Base-by-base conservation (phyloP, 2,888 invertebrate species). In the Temnothorax rugatulus region DNA sequence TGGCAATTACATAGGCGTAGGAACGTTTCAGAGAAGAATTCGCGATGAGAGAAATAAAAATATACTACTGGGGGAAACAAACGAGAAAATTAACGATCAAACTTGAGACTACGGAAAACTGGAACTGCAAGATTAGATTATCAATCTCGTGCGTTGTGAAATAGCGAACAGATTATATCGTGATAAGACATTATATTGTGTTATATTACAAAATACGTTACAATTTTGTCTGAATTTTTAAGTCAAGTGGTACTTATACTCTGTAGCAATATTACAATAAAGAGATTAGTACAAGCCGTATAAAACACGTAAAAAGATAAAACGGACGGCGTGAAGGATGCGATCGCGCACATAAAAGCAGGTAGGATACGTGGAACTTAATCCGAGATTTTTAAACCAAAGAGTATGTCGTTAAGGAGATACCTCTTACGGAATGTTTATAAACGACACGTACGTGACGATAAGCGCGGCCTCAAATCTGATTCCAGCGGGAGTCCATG, bases 1-100 rank as follows among this genome's bases (percentile, higher is more conserved):
- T 29, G 82, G 59, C 38, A 25, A 82, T 34, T n/a, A 54, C 84
- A 84, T 74, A 57, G 77, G 75, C 82, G 82, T 76, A 77, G 75
- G 21, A 75, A 15, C 50, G 18, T 25, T 21, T 15, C 44, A 29
- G 44, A 74, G 21, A 41, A 21, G 4, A 63, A 76, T 52, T 44
- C 7, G 44, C 50, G 5, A 61, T 4, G 29, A 52, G 38, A 38
- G 9, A 63, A 63, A 25, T 54, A 57, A 44, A 75, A 34, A 38
- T 5, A 8, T 44, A 61, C 4, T 38, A 15, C 11, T 13, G 18
- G 4, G 29, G 7, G 13, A 25, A 68, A 34, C 9, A 4, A 2
- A 41, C 13, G 29, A 25, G 41, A 21, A 29, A 44, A 47, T 75
- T 34, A 5, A 21, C 44, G 11, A 44, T 59, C 1, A 34, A 47